Evolutionary conservation across 2,888 invertebrate genomes (phyloP).

Genomic region (Phorcus lineatus): DNA sequence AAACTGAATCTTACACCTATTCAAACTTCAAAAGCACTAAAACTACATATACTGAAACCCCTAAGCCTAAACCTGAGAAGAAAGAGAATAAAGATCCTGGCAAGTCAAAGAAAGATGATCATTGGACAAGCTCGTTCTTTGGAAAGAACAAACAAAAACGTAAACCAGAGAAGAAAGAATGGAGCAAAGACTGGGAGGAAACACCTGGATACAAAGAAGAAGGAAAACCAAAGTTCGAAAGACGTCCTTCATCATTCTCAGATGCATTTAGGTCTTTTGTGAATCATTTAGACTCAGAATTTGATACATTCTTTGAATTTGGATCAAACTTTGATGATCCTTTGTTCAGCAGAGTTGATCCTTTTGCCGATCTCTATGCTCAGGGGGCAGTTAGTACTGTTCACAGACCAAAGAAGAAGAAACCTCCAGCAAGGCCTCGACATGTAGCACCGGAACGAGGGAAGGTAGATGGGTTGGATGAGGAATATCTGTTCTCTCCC

Average conservation of each 20-base stretch:
- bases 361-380: constrained; percentile 37
- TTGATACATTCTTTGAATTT: constrained; percentile 49
- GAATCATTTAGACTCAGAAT: constrained; percentile 57
- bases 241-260: constrained; percentile 46
- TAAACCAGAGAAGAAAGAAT: constrained; percentile 1
- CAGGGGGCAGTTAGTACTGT: constrained; percentile 14
- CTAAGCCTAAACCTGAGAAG: neutral
- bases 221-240: neutral
- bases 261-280: constrained; percentile 63
- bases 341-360: constrained; percentile 41
- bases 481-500: constrained; percentile 57
- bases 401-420: neutral
- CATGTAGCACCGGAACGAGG: constrained; percentile 59
- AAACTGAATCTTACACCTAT: constrained; percentile 29
- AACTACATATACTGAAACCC: neutral
- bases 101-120: constrained; percentile 30
- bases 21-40: neutral
- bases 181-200: neutral
- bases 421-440: constrained; percentile 36
- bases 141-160: constrained; percentile 22
- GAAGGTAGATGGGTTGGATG: constrained; percentile 48
- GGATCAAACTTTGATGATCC: constrained; percentile 47
- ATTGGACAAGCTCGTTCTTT: constrained; percentile 32
- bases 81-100: constrained; percentile 29
- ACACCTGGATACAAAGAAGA: neutral